Conservation (phyloP, 2,113 vertebrate genomes). For the Turdus rufiventris region DNA sequence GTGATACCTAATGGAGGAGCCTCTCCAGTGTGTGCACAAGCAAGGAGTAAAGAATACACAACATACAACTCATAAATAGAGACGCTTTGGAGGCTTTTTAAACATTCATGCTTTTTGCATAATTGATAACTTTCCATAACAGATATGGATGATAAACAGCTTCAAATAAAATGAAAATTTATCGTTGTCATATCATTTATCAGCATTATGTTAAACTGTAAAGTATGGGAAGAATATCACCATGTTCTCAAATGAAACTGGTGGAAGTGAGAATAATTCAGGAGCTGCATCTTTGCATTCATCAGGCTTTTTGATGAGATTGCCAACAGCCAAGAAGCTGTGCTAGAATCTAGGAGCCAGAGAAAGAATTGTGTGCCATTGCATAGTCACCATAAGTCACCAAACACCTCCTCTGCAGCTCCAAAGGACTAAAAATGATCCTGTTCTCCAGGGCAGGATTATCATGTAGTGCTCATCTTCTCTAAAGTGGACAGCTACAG, state of each 20-base stretch:
- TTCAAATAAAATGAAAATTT: slow-evolving; percentile 66
- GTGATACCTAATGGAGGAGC: slow-evolving; percentile 10
- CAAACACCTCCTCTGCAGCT: background rate
- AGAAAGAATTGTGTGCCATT: background rate
- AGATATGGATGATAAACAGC: slow-evolving; percentile 62
- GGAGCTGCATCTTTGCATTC: background rate
- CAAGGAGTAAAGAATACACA: slow-evolving; percentile 6
- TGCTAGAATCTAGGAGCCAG: background rate
- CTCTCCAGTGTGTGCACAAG: background rate
- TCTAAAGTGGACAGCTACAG: background rate
- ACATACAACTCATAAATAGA: slow-evolving; percentile 52
- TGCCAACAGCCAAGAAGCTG: background rate
- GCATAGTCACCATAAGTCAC: background rate
- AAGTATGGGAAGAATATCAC: slow-evolving; percentile 2
- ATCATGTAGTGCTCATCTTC: background rate
- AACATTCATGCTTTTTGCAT: slow-evolving; percentile 60
- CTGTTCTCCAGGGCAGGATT: background rate
- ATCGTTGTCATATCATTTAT: slow-evolving; percentile 50
- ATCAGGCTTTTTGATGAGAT: background rate
- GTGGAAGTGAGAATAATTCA: slow-evolving; percentile 21
- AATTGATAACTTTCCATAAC: slow-evolving; percentile 65
- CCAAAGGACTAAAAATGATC: background rate
- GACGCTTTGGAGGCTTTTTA: slow-evolving; percentile 38
- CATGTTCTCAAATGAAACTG: background rate
- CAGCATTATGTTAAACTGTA: slow-evolving; percentile 5